Conservation (phyloP, 2,888 invertebrate genomes). For the Masnerella sp. region DNA sequence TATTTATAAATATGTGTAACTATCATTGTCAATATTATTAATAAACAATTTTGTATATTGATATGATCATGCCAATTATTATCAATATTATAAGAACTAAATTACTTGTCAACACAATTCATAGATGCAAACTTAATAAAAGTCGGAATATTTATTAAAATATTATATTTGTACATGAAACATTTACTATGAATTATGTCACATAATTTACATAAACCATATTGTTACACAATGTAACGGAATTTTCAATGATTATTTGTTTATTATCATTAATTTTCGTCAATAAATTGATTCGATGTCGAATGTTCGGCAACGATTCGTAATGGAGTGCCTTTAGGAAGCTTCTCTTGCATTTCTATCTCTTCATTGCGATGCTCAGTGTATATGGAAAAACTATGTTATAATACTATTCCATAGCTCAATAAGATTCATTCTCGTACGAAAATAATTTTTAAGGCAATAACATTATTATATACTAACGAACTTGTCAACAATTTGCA, state of each 20-base stretch:
- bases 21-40: too few species aligned
- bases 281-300: slow-evolving; percentile 25
- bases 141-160: too few species aligned
- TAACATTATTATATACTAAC: slow-evolving; percentile 65
- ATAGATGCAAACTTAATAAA: too few species aligned
- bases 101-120: too few species aligned
- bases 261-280: slow-evolving; percentile 14
- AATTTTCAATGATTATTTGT: slow-evolving; percentile 14
- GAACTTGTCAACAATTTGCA: slow-evolving; percentile 62
- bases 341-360: slow-evolving; percentile 11
- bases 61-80: too few species aligned
- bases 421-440: slow-evolving; percentile 60
- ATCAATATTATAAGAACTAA: too few species aligned
- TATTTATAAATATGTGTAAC: too few species aligned
- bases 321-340: slow-evolving; percentile 14
- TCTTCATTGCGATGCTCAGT: slow-evolving; percentile 13
- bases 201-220: too few species aligned
- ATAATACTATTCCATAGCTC: slow-evolving; percentile 46
- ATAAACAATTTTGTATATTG: too few species aligned
- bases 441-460: slow-evolving; percentile 67
- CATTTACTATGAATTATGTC: too few species aligned
- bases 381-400: slow-evolving; percentile 44
- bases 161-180: slow-evolving; percentile 9
- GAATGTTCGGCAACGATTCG: slow-evolving; percentile 25
- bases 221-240: slow-evolving; percentile 12